phyloP scores from a whole-genome alignment of 2,888 invertebrate species.

The Pharmacophagus antenor region DNA sequence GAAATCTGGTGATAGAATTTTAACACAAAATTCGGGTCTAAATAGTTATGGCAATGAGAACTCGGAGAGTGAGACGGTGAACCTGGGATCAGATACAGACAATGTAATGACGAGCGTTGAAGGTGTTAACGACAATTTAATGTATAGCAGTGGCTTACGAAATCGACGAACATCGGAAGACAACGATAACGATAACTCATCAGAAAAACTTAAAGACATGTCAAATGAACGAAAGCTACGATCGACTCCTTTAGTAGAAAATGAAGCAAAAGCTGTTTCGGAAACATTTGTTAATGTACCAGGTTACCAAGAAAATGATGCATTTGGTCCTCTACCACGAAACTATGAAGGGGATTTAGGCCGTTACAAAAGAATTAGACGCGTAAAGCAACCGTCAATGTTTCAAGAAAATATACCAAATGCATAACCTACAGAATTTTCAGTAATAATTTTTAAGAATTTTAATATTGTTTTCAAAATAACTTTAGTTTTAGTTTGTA shows the following conservation, averaged over 20 bases:
- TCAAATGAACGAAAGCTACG: slow-evolving; percentile 34
- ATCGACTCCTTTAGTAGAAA: slow-evolving; percentile 41
- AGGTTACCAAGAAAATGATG: slow-evolving; percentile 58
- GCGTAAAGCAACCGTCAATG: slow-evolving; percentile 49
- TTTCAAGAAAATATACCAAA: slow-evolving; percentile 33
- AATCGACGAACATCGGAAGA: slow-evolving; percentile 46
- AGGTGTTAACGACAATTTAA: slow-evolving; percentile 67
- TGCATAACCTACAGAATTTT: slow-evolving; percentile 18
- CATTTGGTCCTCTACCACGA: slow-evolving; percentile 56
- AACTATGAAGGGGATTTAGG: slow-evolving; percentile 57
- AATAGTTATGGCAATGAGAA: slow-evolving; percentile 38
- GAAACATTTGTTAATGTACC: slow-evolving; percentile 46
- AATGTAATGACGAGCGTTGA: slow-evolving; percentile 62
- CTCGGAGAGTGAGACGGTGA: slow-evolving; percentile 45
- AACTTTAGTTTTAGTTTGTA: slow-evolving; percentile 37
- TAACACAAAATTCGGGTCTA: slow-evolving; percentile 34
- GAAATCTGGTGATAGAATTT: slow-evolving; percentile 27
- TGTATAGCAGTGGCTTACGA: slow-evolving; percentile 54
- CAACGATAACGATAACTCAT: slow-evolving; percentile 25
- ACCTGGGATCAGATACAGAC: slow-evolving; percentile 66
- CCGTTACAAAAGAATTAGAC: slow-evolving; percentile 67
- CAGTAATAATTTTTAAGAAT: slow-evolving; percentile 37
- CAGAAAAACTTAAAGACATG: slow-evolving; percentile 34
- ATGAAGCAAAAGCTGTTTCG: slow-evolving; percentile 40
- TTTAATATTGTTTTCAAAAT: slow-evolving; percentile 34